Percentiles rank a stretch among this genome's conserved stretches.
phyloP scores from a whole-genome alignment of 1,140 invertebrate species.

The Zaprionus ornatus region DNA sequence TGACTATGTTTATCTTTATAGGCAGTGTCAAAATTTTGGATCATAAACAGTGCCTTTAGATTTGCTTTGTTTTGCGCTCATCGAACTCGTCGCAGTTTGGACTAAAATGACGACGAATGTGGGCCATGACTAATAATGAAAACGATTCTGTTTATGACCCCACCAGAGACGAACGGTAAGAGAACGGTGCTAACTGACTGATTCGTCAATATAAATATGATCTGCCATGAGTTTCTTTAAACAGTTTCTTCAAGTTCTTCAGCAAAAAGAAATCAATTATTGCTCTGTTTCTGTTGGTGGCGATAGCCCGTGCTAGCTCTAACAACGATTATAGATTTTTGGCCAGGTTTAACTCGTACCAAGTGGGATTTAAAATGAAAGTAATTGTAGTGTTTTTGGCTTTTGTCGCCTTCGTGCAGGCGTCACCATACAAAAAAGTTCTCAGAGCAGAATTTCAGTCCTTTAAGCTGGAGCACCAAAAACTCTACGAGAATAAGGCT shows the following conservation, averaged over 20 bases:
- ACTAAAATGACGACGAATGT: neutral
- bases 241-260: neutral
- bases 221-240: too few species aligned
- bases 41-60: neutral
- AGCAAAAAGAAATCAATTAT: slow-evolving; percentile 10
- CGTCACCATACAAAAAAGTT: neutral
- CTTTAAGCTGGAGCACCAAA: neutral
- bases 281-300: neutral
- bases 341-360: slow-evolving; percentile 1
- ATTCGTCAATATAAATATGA: neutral
- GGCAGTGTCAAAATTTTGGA: neutral
- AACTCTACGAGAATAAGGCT: neutral
- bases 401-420: neutral
- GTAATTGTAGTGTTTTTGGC: neutral
- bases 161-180: neutral
- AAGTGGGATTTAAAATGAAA: slow-evolving; percentile 1
- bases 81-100: neutral
- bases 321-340: neutral
- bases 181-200: neutral
- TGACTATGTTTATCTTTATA: neutral
- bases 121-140: neutral
- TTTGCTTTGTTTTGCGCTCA: neutral
- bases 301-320: neutral
- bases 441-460: neutral
- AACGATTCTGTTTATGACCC: neutral